Conservation (phyloP, 2,113 vertebrate species). For the Dolichotis patagonum region DNA sequence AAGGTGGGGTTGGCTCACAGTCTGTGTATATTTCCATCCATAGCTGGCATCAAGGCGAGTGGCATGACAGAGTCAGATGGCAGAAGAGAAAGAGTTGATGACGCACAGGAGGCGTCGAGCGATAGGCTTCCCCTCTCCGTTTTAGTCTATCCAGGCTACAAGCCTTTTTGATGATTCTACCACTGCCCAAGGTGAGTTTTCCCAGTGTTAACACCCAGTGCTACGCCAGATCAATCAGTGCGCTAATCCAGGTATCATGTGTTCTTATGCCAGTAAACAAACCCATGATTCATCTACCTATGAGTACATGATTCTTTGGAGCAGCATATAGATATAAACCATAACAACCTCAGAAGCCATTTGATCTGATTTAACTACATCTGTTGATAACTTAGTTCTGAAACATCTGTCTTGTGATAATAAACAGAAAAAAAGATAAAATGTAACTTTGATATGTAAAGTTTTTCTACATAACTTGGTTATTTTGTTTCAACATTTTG, state of each 20-base stretch:
- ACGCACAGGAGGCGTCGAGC: not conserved
- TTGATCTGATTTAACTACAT: not conserved
- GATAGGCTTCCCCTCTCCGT: not conserved
- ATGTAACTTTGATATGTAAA: conserved; percentile 22
- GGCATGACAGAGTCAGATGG: not conserved
- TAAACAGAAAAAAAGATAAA: not conserved
- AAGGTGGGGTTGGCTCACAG: not conserved
- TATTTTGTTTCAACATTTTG: not conserved
- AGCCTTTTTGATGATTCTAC: not conserved
- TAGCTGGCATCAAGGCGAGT: not conserved
- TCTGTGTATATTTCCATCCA: no score
- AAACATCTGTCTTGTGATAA: not conserved
- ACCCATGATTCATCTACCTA: not conserved
- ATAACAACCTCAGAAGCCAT: not conserved
- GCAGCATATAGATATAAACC: not conserved
- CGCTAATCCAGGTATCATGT: not conserved
- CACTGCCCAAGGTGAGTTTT: not conserved
- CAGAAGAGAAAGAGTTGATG: not conserved
- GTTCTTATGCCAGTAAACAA: not conserved
- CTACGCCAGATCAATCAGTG: not conserved
- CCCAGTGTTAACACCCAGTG: not conserved
- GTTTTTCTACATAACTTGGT: not conserved
- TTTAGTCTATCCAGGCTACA: not conserved
- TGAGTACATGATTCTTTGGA: not conserved
- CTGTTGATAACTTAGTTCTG: not conserved